Evolutionary conservation across 2,888 invertebrate genomes (phyloP).

Genomic region (Dynastes grantii): DNA sequence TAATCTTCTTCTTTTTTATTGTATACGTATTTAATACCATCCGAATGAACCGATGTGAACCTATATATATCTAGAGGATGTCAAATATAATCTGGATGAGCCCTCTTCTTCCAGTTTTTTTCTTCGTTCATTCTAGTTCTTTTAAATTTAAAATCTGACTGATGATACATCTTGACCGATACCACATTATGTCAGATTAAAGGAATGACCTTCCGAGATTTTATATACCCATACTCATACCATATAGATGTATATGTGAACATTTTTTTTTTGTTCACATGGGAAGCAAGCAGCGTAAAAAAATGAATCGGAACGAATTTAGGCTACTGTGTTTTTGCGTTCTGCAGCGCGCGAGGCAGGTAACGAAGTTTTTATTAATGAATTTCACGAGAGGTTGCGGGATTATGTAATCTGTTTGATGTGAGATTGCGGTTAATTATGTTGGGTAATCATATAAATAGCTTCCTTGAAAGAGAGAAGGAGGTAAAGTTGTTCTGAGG

Average conservation of each 20-base stretch:
- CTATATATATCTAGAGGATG: conserved; percentile 9
- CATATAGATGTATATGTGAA: not conserved
- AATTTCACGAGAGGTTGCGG: not conserved
- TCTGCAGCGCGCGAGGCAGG: conserved; percentile 13
- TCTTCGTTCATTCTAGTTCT: conserved; percentile 15
- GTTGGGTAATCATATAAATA: not conserved
- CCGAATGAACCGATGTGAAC: conserved; percentile 16
- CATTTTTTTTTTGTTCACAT: conserved; percentile 24
- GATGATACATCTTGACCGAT: conserved; percentile 41
- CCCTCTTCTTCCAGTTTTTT: not conserved
- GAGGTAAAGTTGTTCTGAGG: too few relatives aligned
- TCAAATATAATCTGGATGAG: conserved; percentile 43
- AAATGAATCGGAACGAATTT: conserved; percentile 46
- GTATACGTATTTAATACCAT: conserved; percentile 14
- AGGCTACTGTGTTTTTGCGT: conserved; percentile 41
- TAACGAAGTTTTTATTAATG: conserved; percentile 41
- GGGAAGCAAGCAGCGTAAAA: not conserved
- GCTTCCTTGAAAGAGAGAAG: not conserved
- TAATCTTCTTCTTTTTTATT: conserved; percentile 25
- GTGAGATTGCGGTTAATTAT: not conserved
- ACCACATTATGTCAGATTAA: conserved; percentile 46
- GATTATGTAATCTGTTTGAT: conserved; percentile 25
- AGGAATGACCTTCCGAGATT: conserved; percentile 34
- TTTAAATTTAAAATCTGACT: conserved; percentile 47
- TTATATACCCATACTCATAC: not conserved